Evolutionary conservation across 2,888 invertebrate genomes (phyloP).

Genomic region (Dryocosmus kuriphilus): DNA sequence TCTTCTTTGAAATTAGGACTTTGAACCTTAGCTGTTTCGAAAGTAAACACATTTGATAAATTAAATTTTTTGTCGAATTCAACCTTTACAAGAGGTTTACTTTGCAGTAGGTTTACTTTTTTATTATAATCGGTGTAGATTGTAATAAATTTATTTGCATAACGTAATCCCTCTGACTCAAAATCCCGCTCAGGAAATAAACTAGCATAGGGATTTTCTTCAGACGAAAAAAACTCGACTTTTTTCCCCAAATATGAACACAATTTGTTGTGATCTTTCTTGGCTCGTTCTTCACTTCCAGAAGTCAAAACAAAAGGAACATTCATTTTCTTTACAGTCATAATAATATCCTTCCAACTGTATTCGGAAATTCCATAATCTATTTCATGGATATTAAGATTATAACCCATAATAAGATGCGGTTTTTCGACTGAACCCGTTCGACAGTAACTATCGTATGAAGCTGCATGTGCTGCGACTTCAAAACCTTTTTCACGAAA

Average conservation of each 20-base stretch:
- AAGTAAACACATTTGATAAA: background rate
- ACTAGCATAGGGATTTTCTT: conserved; percentile 63
- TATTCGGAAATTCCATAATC: conserved; percentile 58
- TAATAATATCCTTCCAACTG: conserved; percentile 61
- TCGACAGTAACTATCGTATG: conserved; percentile 59
- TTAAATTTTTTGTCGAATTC: background rate
- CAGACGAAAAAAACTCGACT: conserved; percentile 47
- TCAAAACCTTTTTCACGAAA: conserved; percentile 32
- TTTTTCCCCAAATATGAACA: conserved; percentile 53
- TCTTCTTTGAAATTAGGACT: background rate
- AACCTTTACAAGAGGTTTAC: background rate
- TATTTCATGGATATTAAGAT: conserved; percentile 62
- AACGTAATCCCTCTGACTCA: conserved; percentile 63
- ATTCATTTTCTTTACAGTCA: conserved; percentile 56
- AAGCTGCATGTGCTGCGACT: conserved; percentile 45
- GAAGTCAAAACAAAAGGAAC: conserved; percentile 66
- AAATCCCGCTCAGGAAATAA: conserved; percentile 66
- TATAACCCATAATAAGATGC: conserved; percentile 65
- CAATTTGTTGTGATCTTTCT: conserved; percentile 59
- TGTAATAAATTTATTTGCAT: conserved; percentile 65
- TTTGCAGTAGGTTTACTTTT: background rate
- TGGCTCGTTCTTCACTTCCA: conserved; percentile 59
- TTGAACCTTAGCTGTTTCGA: background rate
- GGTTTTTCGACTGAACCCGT: conserved; percentile 57
- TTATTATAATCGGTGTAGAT: conserved; percentile 54